phyloP scores from a whole-genome alignment of 2,888 invertebrate genomes.

The Dusona sp. region DNA sequence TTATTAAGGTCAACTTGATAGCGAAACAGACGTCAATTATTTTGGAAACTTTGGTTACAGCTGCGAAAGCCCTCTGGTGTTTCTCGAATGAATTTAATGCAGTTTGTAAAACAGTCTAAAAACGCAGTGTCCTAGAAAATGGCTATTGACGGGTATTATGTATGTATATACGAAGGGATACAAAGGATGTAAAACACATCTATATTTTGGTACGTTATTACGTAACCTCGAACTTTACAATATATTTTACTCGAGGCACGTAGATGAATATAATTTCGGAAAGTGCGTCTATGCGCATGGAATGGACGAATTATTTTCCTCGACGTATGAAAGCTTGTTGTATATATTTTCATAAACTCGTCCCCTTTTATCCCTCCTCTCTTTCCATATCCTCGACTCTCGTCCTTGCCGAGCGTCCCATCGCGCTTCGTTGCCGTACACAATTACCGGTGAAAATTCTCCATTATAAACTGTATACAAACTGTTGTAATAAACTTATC shows the following conservation, averaged over 20 bases:
- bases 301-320: slow-evolving; percentile 26
- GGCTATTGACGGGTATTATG: background rate
- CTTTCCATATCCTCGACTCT: background rate
- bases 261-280: slow-evolving; percentile 23
- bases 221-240: slow-evolving; percentile 9
- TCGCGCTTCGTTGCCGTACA: slow-evolving; percentile 38
- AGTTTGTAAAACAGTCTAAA: slow-evolving; percentile 16
- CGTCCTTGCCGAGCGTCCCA: background rate
- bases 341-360: slow-evolving; percentile 35
- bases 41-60: background rate
- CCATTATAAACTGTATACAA: slow-evolving; percentile 52
- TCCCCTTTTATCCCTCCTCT: background rate
- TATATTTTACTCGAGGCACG: background rate
- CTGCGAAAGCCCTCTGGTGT: background rate
- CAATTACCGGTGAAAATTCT: slow-evolving; percentile 57
- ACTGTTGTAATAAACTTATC: slow-evolving; percentile 64
- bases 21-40: background rate
- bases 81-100: background rate
- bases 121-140: background rate
- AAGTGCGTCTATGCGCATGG: slow-evolving; percentile 6
- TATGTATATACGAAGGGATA: background rate
- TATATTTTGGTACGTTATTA: background rate
- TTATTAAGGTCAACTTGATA: background rate
- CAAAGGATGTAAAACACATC: background rate
- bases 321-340: background rate